phyloP scores from a whole-genome alignment of 2,888 invertebrate genomes.

The Eremobia ochroleuca region DNA sequence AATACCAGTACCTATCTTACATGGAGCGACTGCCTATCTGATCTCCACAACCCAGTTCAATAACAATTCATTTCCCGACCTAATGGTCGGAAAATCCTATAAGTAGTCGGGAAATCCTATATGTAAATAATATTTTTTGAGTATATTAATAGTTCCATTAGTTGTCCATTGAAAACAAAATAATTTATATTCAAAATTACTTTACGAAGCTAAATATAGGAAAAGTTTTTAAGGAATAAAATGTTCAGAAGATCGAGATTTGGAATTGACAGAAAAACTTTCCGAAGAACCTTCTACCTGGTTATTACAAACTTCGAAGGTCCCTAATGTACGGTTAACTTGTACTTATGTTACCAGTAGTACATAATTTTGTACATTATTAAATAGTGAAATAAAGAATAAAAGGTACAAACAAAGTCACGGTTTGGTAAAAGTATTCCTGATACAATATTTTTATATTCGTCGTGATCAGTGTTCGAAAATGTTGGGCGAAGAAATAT shows the following conservation, averaged over 20 bases:
- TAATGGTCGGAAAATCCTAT: too few relatives aligned
- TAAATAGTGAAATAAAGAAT: slow-evolving; percentile 9
- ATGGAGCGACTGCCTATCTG: too few relatives aligned
- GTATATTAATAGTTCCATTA: neutral
- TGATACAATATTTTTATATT: too few relatives aligned
- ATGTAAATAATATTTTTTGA: neutral
- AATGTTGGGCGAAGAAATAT: slow-evolving; percentile 34
- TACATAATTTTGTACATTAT: slow-evolving; percentile 9
- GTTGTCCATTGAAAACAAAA: slow-evolving; percentile 21
- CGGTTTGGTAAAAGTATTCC: neutral
- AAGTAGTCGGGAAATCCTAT: neutral
- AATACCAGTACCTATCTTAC: too few relatives aligned
- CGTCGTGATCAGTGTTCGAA: slow-evolving; percentile 7
- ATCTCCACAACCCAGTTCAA: too few relatives aligned
- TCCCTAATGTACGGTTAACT: slow-evolving; percentile 17
- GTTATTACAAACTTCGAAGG: slow-evolving; percentile 59
- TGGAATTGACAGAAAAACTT: slow-evolving; percentile 51
- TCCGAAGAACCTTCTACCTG: slow-evolving; percentile 39
- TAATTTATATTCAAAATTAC: slow-evolving; percentile 40
- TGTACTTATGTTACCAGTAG: slow-evolving; percentile 12
- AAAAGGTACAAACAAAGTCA: neutral
- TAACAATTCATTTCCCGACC: too few relatives aligned
- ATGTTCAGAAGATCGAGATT: slow-evolving; percentile 34
- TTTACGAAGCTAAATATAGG: slow-evolving; percentile 19
- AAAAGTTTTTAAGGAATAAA: slow-evolving; percentile 42